Evolutionary conservation across 2,113 vertebrate genomes (phyloP).

Genomic region (Mastomys coucha): DNA sequence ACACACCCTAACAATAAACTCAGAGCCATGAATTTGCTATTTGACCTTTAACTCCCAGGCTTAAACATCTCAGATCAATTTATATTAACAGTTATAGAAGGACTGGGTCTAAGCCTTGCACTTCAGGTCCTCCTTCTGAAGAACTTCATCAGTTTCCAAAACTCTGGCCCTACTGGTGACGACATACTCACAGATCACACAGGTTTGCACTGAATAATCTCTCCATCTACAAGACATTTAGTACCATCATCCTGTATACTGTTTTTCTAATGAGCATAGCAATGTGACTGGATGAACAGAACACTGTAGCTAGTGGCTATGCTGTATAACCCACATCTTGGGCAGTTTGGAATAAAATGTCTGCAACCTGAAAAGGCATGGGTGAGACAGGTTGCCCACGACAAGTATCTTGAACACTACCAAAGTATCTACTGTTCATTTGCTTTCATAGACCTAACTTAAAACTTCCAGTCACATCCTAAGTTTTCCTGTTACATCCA

Average conservation of each 20-base stretch:
- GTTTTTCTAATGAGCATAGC: constrained; percentile 95
- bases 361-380: constrained; percentile 88
- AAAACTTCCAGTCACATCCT: background rate
- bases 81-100: no score
- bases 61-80: no score
- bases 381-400: background rate
- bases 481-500: background rate
- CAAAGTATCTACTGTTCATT: background rate
- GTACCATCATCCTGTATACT: constrained; percentile 94
- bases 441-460: constrained; percentile 11
- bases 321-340: constrained; percentile 90
- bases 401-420: background rate
- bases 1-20: no score
- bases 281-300: constrained; percentile 88
- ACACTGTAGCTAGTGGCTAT: constrained; percentile 93
- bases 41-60: no score
- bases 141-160: constrained; percentile 92
- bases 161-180: constrained; percentile 94
- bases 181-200: constrained; percentile 95
- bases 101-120: no score
- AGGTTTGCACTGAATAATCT: constrained; percentile 89
- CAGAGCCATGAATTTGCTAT: no score
- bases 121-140: constrained; percentile 90
- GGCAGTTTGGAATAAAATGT: constrained; percentile 89
- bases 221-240: constrained; percentile 93